Evolutionary conservation across 2,113 vertebrate genomes (phyloP), one percentile per base, ranked within the genome.

Genomic region (Epinephelus fuscoguttatus): DNA sequence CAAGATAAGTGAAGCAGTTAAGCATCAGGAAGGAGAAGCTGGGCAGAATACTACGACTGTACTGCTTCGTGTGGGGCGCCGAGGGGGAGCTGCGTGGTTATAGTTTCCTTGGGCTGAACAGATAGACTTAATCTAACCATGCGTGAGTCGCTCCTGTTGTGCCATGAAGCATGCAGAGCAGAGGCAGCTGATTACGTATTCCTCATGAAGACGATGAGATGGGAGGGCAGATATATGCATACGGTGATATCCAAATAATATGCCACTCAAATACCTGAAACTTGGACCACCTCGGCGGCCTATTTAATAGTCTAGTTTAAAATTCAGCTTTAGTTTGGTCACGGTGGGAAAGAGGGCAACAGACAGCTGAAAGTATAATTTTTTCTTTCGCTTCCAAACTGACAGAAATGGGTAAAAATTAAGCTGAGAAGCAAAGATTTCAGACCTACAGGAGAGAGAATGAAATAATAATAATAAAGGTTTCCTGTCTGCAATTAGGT

Each of bases 191-290:
- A 87, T 93, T 78, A 45, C 61, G 66, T 49, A 87, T 88, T 88
- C 88, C 82, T 80, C 21, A 37, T 2, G 42, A 52, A 71, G 79
- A 85, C 61, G 67, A 88, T 85, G 60, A 82, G 84, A 90, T 67
- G 70, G 71, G 60, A 84, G 72, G 70, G 70, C 57, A 70, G 87
- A 82, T 79, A 78, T 37, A 37, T 27, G 61, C 61, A 69, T 62
- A 73, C n/a, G 56, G 71, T 64, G 56, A 81, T 87, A 75, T 78
- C 61, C 74, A 89, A 84, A 87, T 87, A 82, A 80, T 80, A 75
- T 85, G 75, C 70, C 50, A 81, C 70, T 86, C 76, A 88, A 82
- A 82, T 50, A 80, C 66, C 74, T 84, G 53, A 75, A 80, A 74
- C 15, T 33, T 55, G 37, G 70, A 80, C 64, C 77, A 81, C 47